Evolutionary conservation across 2,888 invertebrate genomes (phyloP).

Genomic region (Agrotis ipsilon): DNA sequence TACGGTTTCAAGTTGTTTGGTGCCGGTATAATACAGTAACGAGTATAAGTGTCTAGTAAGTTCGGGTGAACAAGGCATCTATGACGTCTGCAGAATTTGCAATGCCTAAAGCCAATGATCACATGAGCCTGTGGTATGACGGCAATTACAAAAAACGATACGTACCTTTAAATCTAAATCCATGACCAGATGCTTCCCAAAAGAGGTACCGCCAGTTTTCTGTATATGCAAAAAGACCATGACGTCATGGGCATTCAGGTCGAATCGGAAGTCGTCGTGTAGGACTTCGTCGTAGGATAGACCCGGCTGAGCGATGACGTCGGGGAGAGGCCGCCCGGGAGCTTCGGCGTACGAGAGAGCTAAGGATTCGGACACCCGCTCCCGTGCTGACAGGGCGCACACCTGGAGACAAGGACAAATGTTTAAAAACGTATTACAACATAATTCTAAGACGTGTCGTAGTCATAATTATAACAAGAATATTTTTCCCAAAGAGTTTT

Average conservation of each 20-base stretch:
- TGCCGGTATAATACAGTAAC: no score
- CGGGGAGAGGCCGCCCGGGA: constrained; percentile 89
- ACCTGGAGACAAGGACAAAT: constrained; percentile 91
- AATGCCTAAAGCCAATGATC: no score
- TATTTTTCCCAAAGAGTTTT: no score
- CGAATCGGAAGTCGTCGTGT: constrained; percentile 96
- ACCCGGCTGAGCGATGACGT: constrained; percentile 92
- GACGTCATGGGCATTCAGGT: constrained; percentile 98
- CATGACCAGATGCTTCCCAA: constrained; percentile 98
- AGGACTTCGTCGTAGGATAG: constrained; percentile 96
- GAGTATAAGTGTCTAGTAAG: no score
- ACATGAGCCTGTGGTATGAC: no score
- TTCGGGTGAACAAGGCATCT: no score
- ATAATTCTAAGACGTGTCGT: no score
- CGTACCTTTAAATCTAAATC: constrained; percentile 95
- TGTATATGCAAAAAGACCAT: constrained; percentile 99
- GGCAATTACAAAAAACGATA: constrained; percentile 12
- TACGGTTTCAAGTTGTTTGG: not conserved
- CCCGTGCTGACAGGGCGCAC: constrained; percentile 94
- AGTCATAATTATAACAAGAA: no score
- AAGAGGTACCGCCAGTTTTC: constrained; percentile 99
- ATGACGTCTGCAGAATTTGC: not conserved
- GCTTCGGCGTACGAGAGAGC: constrained; percentile 88
- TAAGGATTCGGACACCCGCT: constrained; percentile 90
- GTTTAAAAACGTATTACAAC: no score